Evolutionary conservation across 2,888 invertebrate species (phyloP), one percentile per base, ranked within the genome.

Genomic region (Epinotia brunnichana): DNA sequence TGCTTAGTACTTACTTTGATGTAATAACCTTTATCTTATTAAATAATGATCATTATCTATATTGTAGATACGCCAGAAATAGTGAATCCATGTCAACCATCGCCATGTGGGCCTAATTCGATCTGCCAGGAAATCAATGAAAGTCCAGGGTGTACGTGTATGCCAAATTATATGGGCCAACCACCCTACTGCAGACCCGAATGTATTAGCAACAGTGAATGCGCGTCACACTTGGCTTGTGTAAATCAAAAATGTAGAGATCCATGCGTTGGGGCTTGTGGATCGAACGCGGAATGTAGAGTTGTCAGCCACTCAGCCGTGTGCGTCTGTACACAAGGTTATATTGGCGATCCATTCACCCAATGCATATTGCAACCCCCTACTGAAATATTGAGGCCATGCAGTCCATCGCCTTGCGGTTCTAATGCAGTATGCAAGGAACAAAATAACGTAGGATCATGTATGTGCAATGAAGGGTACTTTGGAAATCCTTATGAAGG

Each of bases 121-220:
- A 94, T 96, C 83, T 97, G 97, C 81, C 94, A 94, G 83, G 94
- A 95, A 74, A 87, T 94, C 17, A 95, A 95, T 75, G 95, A 95
- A 74, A 94, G 94, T 48, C 96, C 96, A 1, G 95, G 96, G 0
- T 97, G 97, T 82, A 95, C 95, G 29, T 97, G 97, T 81, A 87
- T 96, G 74, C 94, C 95, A 54, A 95, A 95, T 80, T 96, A 94
- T 79, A 94, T 93, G 73, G 96, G 97, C 64, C 92, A 95, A 70
- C 96, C 97, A 59, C 97, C 97, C 1, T 95, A 96, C 79, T 97
- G 97, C 80, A 94, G 95, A 77, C 97, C 97, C 1, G 97, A 97
- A 90, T 97, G 97, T 87, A 93, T 96, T 53, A 95, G 96, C 77
- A 97, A 96, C 81, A 95, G 95, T 69, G 97, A 97, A 88, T 97